phyloP scores from a whole-genome alignment of 2,888 invertebrate genomes.

The Rhagophthalmus giganteus region DNA sequence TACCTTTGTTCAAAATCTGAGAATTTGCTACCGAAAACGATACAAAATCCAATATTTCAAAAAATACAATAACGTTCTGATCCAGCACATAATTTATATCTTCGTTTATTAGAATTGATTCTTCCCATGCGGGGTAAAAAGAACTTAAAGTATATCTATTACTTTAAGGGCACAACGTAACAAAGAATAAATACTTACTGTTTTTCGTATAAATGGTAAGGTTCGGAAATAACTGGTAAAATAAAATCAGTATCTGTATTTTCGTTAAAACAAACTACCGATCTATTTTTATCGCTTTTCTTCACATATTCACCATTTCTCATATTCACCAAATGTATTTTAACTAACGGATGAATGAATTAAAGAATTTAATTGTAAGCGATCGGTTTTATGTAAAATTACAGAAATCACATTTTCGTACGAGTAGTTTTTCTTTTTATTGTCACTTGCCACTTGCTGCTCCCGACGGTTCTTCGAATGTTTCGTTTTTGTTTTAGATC shows the following conservation, averaged over 20 bases:
- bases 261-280: constrained; percentile 58
- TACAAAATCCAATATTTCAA: constrained; percentile 55
- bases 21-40: constrained; percentile 31
- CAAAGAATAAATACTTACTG: constrained; percentile 49
- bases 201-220: constrained; percentile 62
- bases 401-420: constrained; percentile 56
- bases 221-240: constrained; percentile 63
- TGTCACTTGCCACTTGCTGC: constrained; percentile 4
- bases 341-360: constrained; percentile 66
- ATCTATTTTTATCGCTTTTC: constrained; percentile 54
- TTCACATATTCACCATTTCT: constrained; percentile 60
- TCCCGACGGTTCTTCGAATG: background rate
- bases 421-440: too few species aligned
- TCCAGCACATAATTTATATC: constrained; percentile 52
- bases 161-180: constrained; percentile 11
- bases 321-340: constrained; percentile 63
- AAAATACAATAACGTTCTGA: constrained; percentile 51
- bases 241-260: constrained; percentile 55
- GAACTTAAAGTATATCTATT: constrained; percentile 33
- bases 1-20: constrained; percentile 31
- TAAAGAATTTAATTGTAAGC: constrained; percentile 61
- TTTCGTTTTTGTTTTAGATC: background rate
- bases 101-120: constrained; percentile 66
- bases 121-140: constrained; percentile 65
- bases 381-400: constrained; percentile 62